Conservation (phyloP, 2,888 invertebrate genomes). For the Shargacucullia verbasci region DNA sequence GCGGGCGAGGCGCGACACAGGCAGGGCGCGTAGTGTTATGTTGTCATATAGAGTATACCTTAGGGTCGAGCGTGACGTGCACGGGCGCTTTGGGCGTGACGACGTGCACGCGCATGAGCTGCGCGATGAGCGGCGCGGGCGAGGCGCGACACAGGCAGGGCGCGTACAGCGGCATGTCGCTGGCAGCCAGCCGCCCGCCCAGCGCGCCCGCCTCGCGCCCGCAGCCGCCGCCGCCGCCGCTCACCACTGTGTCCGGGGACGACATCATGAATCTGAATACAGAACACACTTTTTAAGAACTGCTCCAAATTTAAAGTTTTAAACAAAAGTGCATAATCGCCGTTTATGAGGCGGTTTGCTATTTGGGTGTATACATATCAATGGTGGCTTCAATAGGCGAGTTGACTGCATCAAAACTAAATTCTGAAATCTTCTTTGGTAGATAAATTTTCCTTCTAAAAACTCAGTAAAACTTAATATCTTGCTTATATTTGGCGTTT, state of each 20-base stretch:
- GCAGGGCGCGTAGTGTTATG: slow-evolving; percentile 82
- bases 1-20: slow-evolving; percentile 91
- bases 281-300: neutral
- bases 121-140: slow-evolving; percentile 64
- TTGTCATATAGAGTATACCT: slow-evolving; percentile 42
- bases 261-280: slow-evolving; percentile 91
- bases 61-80: slow-evolving; percentile 93
- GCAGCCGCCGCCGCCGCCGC: slow-evolving; percentile 93
- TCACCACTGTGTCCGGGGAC: slow-evolving; percentile 94
- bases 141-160: slow-evolving; percentile 66
- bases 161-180: slow-evolving; percentile 91
- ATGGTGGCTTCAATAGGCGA: no score
- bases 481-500: no score
- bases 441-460: no score
- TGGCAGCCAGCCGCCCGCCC: slow-evolving; percentile 95
- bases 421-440: no score
- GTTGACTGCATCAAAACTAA: no score
- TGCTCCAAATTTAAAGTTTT: no score
- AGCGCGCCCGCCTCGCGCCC: slow-evolving; percentile 92
- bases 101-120: slow-evolving; percentile 75
- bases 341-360: no score
- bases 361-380: no score
- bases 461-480: no score
- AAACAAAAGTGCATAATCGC: no score
- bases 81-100: slow-evolving; percentile 96